These are phyloP conservation scores for Danionella dracula DNA, from an alignment of 2,797 vertebrate genomes.

Conservation along the genomic window DNA sequence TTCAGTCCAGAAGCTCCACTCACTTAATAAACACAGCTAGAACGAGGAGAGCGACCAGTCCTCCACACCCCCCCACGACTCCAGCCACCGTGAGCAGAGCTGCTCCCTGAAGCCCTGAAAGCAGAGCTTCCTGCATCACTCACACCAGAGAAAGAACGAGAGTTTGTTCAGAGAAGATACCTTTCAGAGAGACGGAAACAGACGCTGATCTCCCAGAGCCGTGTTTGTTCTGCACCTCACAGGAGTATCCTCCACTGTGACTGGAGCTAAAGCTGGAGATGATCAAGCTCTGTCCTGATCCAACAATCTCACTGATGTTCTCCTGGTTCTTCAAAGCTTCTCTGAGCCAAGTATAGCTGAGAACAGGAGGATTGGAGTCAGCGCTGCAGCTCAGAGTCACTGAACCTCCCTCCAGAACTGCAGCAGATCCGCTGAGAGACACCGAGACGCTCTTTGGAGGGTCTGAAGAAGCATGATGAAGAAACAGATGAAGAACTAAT, in stretches of 20 bases:
- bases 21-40: too few species aligned
- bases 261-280: too few species aligned
- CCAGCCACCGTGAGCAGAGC: too few species aligned
- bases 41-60: too few species aligned
- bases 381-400: constrained; percentile 14
- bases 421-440: not conserved
- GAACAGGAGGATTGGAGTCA: not conserved
- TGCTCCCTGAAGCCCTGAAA: too few species aligned
- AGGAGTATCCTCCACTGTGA: constrained; percentile 16
- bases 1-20: too few species aligned
- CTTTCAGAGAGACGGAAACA: not conserved
- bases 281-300: too few species aligned
- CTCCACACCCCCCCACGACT: too few species aligned
- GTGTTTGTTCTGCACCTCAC: constrained; percentile 19
- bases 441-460: not conserved
- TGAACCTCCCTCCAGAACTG: not conserved
- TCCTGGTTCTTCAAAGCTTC: too few species aligned
- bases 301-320: too few species aligned
- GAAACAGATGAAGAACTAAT: not conserved
- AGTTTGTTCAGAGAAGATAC: not conserved
- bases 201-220: not conserved
- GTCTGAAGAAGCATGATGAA: not conserved
- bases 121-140: too few species aligned
- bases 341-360: constrained; percentile 20
- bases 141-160: too few species aligned